Base-by-base conservation (phyloP, 2,888 invertebrate species). In the Cheilosia vernalis region DNA sequence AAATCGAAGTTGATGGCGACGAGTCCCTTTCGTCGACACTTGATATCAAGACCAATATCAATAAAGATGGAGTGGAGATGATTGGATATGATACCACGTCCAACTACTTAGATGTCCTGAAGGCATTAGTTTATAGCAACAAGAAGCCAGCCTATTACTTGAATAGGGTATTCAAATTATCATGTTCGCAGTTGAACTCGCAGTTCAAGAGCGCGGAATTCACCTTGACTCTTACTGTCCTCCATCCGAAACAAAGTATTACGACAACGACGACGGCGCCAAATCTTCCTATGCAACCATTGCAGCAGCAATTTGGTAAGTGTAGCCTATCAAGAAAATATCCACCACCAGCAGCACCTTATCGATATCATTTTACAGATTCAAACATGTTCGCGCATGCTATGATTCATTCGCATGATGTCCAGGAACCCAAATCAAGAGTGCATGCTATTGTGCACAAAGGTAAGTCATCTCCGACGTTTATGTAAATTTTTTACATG, bases 201-300 rank as follows among this genome's bases (percentile, higher is more conserved):
- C 94, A 98, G 63, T 98, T 98, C 92, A 96, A 97, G 88, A 98
- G 98, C 93, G 98, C 98, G 92, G 98, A 98, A 93, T 98, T 98
- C 91, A 96, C 97, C 70, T 97, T 98, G 91, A 98, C 98, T 87
- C 91, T 98, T 88, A 97, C 97, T 0, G 98, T 98, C 60, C 96
- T 98, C 85, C 98, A 98, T 93, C 98, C 98, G 0, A 93, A 90
- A 89, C 93, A 89, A 89, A 93, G 53, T 94, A 95, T 89, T 94
- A 90, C 90, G 37, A 90, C 89, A 73, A 94, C 88, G 94, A 93
- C 91, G 92, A 94, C 88, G 93, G 93, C 89, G 92, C 93, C 89
- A 95, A 95, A 92, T 91, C 93, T 88, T 87, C 95, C 95, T 4
- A 81, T 72, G 44, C 83, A 76, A 24, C 83, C 87, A 53, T 27